phyloP scores from a whole-genome alignment of 2,113 vertebrate genomes.

The Notechis scutatus region DNA sequence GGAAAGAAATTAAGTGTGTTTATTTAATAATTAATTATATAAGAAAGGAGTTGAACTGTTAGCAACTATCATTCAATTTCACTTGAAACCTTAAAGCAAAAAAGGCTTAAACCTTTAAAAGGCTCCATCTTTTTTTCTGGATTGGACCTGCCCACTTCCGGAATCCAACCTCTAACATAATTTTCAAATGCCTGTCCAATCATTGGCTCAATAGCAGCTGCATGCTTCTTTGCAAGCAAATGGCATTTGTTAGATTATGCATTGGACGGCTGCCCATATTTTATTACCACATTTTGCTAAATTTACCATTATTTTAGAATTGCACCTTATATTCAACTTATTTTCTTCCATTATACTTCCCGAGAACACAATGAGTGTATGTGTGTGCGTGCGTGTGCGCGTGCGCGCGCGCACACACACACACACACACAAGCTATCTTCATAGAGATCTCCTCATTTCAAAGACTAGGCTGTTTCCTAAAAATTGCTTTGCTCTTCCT shows the following conservation, averaged over 20 bases:
- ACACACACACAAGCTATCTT: too few species aligned
- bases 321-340: not conserved
- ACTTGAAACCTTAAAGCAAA: not conserved
- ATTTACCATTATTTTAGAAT: not conserved
- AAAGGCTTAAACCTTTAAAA: not conserved
- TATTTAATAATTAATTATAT: not conserved
- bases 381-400: too few species aligned
- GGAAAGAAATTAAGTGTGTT: not conserved
- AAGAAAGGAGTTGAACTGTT: not conserved
- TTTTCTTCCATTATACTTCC: not conserved
- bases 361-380: not conserved
- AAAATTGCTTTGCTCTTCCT: not conserved
- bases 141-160: not conserved
- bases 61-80: not conserved
- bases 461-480: not conserved
- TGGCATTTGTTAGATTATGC: not conserved
- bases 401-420: too few species aligned
- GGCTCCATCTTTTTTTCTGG: not conserved
- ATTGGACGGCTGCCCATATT: not conserved
- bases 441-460: not conserved
- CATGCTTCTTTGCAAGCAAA: not conserved
- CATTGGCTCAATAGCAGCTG: not conserved
- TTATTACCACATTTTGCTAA: not conserved
- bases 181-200: not conserved
- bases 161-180: not conserved